Evolutionary conservation across 2,888 invertebrate genomes (phyloP).

Genomic region (Syrphus vitripennis): DNA sequence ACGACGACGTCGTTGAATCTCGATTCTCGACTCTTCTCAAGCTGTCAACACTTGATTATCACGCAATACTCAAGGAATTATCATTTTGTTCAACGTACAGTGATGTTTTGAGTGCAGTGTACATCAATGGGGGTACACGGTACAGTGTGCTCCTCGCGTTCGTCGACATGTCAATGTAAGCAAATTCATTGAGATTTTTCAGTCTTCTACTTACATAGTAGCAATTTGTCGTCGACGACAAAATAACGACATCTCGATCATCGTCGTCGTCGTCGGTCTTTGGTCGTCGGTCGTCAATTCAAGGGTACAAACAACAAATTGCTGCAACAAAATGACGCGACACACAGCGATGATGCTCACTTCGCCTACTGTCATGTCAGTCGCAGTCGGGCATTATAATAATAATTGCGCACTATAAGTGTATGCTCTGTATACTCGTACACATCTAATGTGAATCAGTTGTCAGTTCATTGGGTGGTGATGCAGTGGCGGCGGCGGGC

Average conservation of each 20-base stretch:
- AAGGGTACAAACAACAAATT: slow-evolving; percentile 63
- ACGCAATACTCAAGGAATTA: slow-evolving; percentile 49
- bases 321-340: slow-evolving; percentile 66
- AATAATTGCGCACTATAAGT: slow-evolving; percentile 45
- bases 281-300: slow-evolving; percentile 26
- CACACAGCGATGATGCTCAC: slow-evolving; percentile 57
- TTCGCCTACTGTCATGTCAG: slow-evolving; percentile 54
- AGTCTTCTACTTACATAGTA: slow-evolving; percentile 8
- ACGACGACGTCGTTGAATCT: slow-evolving; percentile 2
- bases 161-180: slow-evolving; percentile 33
- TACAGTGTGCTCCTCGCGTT: background rate
- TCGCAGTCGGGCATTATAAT: slow-evolving; percentile 35
- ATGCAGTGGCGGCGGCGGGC: too few species aligned
- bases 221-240: slow-evolving; percentile 57
- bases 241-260: background rate
- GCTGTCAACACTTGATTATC: slow-evolving; percentile 62
- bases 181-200: slow-evolving; percentile 52
- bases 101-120: background rate
- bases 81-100: slow-evolving; percentile 1
- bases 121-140: background rate
- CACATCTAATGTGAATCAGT: slow-evolving; percentile 45
- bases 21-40: slow-evolving; percentile 7
- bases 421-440: slow-evolving; percentile 58
- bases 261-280: background rate
- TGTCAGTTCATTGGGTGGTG: slow-evolving; percentile 3